These are phyloP conservation scores for Malurus leucopterus DNA, from an alignment of 2,797 vertebrate species.

Conservation along the genomic window DNA sequence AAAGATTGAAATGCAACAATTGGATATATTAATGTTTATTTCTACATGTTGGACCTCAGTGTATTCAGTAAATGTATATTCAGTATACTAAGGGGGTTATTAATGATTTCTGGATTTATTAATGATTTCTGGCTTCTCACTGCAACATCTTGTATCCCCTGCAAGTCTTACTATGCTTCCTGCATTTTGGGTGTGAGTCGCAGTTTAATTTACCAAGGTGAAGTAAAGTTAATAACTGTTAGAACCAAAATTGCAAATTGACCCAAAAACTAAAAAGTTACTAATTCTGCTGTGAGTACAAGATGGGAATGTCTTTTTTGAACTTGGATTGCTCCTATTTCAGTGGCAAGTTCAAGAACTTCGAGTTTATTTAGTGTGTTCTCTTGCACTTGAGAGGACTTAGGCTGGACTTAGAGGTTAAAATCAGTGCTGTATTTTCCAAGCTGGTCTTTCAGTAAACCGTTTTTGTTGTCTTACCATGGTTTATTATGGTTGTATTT, in stretches of 20 bases:
- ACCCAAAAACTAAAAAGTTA: not conserved
- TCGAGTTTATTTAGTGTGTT: not conserved
- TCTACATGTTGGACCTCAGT: not conserved
- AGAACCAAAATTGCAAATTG: not conserved
- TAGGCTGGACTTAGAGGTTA: not conserved
- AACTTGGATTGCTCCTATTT: not conserved
- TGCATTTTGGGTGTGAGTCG: not conserved
- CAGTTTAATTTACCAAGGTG: not conserved
- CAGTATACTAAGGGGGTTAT: not conserved
- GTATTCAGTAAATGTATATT: not conserved
- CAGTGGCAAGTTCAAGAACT: not conserved
- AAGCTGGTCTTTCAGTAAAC: not conserved
- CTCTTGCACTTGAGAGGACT: not conserved
- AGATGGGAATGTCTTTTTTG: not conserved
- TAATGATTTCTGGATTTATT: not conserved
- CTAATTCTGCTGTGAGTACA: not conserved
- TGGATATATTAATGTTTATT: not conserved
- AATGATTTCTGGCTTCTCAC: not conserved
- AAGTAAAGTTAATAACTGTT: not conserved
- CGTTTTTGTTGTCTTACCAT: rapidly evolving
- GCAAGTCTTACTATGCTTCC: not conserved
- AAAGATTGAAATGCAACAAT: not conserved
- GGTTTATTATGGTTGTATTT: not conserved
- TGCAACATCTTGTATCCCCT: not conserved
- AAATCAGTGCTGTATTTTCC: not conserved